A percentile compares a stretch with the other conserved stretches of the same genome.
phyloP scores from a whole-genome alignment of 2,797 vertebrate species.

The Martes flavigula region DNA sequence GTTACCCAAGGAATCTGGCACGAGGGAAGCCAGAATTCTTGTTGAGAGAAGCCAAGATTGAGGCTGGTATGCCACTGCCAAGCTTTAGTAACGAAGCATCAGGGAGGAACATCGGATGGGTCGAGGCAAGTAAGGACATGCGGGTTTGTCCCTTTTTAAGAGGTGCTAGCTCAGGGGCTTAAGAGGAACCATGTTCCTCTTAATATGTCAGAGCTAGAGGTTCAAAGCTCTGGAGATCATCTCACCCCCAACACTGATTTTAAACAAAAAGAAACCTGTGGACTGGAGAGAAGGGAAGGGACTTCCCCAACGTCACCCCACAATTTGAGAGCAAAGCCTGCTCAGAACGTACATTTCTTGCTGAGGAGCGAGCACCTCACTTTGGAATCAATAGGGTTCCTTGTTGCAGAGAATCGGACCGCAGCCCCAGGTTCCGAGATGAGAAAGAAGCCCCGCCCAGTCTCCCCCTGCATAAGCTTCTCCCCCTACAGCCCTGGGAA shows the following conservation, averaged over 20 bases:
- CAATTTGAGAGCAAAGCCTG: neutral
- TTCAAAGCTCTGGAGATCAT: neutral
- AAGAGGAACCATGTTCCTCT: neutral
- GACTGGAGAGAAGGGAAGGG: neutral
- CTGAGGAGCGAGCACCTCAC: neutral
- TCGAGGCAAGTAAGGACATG: neutral
- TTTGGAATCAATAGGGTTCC: neutral
- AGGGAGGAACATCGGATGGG: neutral
- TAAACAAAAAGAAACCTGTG: neutral
- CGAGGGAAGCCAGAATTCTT: neutral
- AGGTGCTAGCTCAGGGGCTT: neutral
- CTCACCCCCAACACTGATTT: neutral
- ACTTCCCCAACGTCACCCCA: neutral
- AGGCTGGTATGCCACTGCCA: neutral
- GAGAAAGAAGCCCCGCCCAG: neutral
- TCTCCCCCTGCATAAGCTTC: neutral
- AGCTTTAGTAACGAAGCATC: neutral
- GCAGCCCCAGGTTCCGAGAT: rapidly evolving
- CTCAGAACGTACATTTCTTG: rapidly evolving
- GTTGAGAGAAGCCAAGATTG: neutral
- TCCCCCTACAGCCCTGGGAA: neutral
- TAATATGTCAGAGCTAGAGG: neutral
- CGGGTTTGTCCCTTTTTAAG: neutral
- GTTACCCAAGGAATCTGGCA: neutral
- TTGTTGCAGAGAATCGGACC: neutral